These are phyloP conservation scores for Hetaerina americana DNA, from an alignment of 1,140 invertebrate species.

Conservation along the genomic window DNA sequence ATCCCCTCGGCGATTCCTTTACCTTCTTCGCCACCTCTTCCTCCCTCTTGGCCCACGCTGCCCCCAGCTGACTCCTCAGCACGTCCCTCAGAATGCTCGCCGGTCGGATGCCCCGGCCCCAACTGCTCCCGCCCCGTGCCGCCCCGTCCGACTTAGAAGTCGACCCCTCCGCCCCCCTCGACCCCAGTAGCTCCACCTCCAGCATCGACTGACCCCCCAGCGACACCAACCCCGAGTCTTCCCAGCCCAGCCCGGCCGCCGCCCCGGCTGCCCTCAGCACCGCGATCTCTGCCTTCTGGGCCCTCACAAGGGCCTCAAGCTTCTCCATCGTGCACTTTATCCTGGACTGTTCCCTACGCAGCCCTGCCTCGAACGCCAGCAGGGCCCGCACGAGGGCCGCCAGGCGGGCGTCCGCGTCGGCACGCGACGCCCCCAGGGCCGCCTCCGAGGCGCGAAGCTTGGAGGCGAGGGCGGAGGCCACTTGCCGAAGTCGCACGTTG, in stretches of 20 bases:
- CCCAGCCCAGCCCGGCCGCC: constrained; percentile 5
- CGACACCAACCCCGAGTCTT: not conserved
- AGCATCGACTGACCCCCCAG: not conserved
- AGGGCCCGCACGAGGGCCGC: constrained; percentile 51
- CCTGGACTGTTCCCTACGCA: constrained; percentile 57
- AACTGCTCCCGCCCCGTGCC: not conserved
- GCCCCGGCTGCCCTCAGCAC: constrained; percentile 35
- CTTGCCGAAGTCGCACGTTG: constrained; percentile 37
- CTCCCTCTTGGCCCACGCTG: not conserved
- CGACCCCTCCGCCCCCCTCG: not conserved
- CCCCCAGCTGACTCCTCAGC: constrained; percentile 13
- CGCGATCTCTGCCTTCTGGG: constrained; percentile 52
- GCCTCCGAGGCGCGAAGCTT: constrained; percentile 44
- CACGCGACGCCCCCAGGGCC: constrained; percentile 41
- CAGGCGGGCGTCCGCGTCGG: constrained; percentile 48
- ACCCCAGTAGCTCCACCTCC: not conserved
- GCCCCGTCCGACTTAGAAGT: not conserved
- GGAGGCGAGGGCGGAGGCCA: constrained; percentile 42
- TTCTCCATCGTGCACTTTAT: constrained; percentile 44
- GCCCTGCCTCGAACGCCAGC: constrained; percentile 51
- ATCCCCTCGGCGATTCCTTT: constrained; percentile 27
- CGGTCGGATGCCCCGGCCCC: constrained; percentile 17
- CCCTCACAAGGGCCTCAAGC: constrained; percentile 39
- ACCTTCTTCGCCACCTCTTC: constrained; percentile 15
- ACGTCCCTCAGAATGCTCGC: constrained; percentile 27